Percentiles rank a stretch among this genome's conserved stretches.
These are phyloP conservation scores for Nephila pilipes DNA, from an alignment of 1,140 invertebrate genomes.

Conservation along the genomic window DNA sequence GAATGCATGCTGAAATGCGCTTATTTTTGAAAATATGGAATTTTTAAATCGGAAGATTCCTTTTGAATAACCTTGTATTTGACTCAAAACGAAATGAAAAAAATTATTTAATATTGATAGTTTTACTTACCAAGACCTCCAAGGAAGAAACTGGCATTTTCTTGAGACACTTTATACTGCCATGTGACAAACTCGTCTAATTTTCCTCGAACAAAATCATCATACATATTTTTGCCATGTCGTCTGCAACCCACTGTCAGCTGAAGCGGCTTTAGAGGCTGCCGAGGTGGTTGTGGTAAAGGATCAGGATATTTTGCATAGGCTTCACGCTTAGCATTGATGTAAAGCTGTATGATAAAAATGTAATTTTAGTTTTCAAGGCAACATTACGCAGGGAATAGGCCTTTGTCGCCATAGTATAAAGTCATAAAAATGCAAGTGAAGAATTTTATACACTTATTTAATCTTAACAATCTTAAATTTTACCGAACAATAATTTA, in stretches of 20 bases:
- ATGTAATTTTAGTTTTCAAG: too few species aligned
- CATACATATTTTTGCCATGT: constrained; percentile 69
- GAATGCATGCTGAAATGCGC: too few species aligned
- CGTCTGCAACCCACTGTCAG: constrained; percentile 78
- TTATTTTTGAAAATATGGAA: too few species aligned
- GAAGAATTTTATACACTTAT: too few species aligned
- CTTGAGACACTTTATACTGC: constrained; percentile 73
- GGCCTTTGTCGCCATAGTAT: too few species aligned
- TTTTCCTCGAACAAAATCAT: constrained; percentile 72
- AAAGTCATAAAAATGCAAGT: too few species aligned
- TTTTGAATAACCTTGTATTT: too few species aligned
- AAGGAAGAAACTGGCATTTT: constrained; percentile 77
- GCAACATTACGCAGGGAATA: too few species aligned
- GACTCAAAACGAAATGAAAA: too few species aligned
- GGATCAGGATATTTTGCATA: constrained; percentile 72
- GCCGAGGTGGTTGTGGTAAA: constrained; percentile 3
- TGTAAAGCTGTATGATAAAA: constrained; percentile 76
- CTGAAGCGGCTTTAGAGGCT: constrained; percentile 73
- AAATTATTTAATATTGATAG: background rate
- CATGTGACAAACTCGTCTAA: constrained; percentile 79
- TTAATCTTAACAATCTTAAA: too few species aligned
- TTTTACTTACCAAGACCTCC: constrained; percentile 78
- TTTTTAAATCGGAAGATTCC: too few species aligned
- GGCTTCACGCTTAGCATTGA: constrained; percentile 74
- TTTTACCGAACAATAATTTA: too few species aligned